Conservation (phyloP, 2,113 vertebrate genomes). For the Ochotona curzoniae region DNA sequence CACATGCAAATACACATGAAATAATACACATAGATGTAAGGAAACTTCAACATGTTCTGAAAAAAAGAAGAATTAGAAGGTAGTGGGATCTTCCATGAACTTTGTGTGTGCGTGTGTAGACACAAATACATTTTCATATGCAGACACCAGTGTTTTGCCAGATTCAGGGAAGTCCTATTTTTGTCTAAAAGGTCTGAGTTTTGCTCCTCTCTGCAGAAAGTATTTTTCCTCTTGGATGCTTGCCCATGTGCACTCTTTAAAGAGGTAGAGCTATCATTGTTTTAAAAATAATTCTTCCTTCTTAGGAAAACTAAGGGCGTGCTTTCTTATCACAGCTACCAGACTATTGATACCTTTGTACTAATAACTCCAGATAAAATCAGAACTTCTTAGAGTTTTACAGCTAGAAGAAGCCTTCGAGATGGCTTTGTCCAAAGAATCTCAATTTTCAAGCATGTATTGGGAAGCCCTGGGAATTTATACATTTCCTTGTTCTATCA, state of each 20-base stretch:
- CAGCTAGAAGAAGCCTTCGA: not conserved
- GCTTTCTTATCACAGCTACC: slow-evolving; percentile 19
- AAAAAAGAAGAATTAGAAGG: too few species aligned
- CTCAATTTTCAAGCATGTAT: not conserved
- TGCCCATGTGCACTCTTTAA: not conserved
- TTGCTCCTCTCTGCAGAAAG: not conserved
- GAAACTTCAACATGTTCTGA: too few species aligned
- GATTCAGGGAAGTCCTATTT: not conserved
- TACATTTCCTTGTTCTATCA: not conserved
- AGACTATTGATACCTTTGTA: not conserved
- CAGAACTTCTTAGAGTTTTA: slow-evolving; percentile 9
- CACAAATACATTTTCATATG: not conserved
- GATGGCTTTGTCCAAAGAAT: not conserved
- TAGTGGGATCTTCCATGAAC: too few species aligned
- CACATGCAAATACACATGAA: not conserved
- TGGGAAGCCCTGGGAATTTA: not conserved
- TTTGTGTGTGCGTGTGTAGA: not conserved
- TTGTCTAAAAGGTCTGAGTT: not conserved
- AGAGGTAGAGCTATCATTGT: not conserved
- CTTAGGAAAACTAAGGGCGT: not conserved
- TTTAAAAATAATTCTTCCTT: slow-evolving; percentile 30
- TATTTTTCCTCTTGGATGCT: not conserved
- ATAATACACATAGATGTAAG: not conserved
- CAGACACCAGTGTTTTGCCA: not conserved
- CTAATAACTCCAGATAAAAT: not conserved